Evolutionary conservation across 2,888 invertebrate genomes (phyloP).

Genomic region (Lycophotia porphyrea): DNA sequence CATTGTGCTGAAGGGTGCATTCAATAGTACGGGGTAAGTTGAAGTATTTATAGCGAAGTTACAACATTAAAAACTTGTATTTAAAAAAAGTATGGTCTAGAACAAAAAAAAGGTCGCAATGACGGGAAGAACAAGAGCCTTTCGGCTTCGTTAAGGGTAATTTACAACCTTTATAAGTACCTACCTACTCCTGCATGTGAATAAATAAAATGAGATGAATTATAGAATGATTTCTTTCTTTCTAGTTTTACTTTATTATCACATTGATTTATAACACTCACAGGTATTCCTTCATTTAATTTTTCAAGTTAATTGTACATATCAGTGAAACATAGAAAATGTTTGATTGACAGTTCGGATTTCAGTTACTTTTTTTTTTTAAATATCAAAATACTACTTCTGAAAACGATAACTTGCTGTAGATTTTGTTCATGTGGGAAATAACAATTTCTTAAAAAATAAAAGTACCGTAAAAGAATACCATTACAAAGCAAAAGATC

Average conservation of each 20-base stretch:
- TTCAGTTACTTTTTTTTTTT: background rate
- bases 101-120: too few species aligned
- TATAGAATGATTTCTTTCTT: too few species aligned
- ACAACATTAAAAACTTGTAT: too few species aligned
- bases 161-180: too few species aligned
- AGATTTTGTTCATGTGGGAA: background rate
- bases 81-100: too few species aligned
- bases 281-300: background rate
- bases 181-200: background rate
- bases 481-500: background rate
- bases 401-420: background rate
- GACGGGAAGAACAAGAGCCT: too few species aligned
- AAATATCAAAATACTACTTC: background rate
- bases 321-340: background rate
- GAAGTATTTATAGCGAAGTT: too few species aligned
- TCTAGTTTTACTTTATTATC: background rate
- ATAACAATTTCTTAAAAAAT: background rate
- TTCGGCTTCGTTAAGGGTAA: too few species aligned
- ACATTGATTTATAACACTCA: background rate
- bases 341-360: background rate
- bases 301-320: too few species aligned
- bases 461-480: background rate
- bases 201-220: background rate
- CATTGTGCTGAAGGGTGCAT: too few species aligned
- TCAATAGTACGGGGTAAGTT: too few species aligned